These are phyloP conservation scores for Heteronetta atricapilla DNA, from an alignment of 2,113 vertebrate species.

Conservation along the genomic window DNA sequence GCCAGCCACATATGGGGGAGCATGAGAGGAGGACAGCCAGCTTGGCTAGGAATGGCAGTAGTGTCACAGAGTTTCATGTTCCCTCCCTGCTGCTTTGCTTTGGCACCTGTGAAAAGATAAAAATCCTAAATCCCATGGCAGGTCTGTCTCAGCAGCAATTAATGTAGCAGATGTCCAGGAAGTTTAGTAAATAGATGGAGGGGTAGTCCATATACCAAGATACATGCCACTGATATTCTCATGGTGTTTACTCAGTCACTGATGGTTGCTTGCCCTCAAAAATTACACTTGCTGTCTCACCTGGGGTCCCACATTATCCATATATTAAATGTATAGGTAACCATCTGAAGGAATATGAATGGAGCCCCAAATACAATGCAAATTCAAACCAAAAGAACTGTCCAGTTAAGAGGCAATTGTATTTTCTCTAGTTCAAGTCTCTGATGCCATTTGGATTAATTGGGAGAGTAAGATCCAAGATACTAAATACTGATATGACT, in stretches of 20 bases:
- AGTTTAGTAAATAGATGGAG: background rate
- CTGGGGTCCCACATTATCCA: background rate
- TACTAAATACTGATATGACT: slow-evolving; percentile 29
- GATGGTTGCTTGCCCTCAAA: background rate
- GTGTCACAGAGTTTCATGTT: background rate
- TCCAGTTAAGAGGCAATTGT: background rate
- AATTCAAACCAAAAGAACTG: background rate
- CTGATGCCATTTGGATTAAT: slow-evolving; percentile 5
- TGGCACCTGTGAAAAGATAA: background rate
- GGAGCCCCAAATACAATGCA: background rate
- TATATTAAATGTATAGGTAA: background rate
- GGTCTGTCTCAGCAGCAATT: background rate
- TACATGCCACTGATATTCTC: background rate
- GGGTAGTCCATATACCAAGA: background rate
- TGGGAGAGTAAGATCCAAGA: slow-evolving; percentile 41
- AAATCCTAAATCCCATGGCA: background rate
- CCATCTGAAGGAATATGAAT: background rate
- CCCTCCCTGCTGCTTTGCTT: background rate
- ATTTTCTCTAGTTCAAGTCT: slow-evolving; percentile 21
- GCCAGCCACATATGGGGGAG: background rate
- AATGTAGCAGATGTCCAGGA: background rate
- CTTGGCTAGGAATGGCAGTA: background rate
- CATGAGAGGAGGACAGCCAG: background rate
- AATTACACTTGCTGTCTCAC: background rate
- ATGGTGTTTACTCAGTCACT: background rate